Conservation (phyloP, 2,113 vertebrate genomes). For the Podarcis raffonei region DNA sequence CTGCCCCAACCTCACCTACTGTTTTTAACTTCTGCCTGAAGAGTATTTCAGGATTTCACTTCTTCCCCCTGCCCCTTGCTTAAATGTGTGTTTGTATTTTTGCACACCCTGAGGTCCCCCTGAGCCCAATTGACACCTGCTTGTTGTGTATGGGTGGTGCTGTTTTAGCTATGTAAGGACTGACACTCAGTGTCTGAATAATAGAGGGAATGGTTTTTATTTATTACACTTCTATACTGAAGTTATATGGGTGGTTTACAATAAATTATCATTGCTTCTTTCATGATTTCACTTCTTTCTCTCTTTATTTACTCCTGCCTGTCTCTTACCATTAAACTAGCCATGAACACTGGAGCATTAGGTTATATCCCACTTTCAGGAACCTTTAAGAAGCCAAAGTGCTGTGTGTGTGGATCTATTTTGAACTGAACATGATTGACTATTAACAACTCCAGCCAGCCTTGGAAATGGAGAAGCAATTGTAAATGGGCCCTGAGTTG, state of each 20-base stretch:
- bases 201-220: too few species aligned
- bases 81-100: too few species aligned
- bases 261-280: neutral
- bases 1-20: too few species aligned
- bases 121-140: too few species aligned
- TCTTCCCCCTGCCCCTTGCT: too few species aligned
- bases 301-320: neutral
- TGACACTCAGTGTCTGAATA: too few species aligned
- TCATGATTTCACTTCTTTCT: neutral
- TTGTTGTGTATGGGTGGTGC: too few species aligned
- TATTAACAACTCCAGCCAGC: neutral
- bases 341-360: neutral
- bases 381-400: neutral
- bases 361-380: neutral
- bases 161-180: too few species aligned
- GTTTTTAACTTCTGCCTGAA: too few species aligned
- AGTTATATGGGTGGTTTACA: rapidly evolving
- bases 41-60: too few species aligned
- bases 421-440: neutral
- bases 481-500: neutral
- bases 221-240: too few species aligned
- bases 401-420: neutral
- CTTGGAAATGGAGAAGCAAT: neutral
- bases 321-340: neutral
- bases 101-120: too few species aligned